Base-by-base conservation (phyloP, 53 echinoderm and acorn worm species). In the Hippasteria phrygiana region DNA sequence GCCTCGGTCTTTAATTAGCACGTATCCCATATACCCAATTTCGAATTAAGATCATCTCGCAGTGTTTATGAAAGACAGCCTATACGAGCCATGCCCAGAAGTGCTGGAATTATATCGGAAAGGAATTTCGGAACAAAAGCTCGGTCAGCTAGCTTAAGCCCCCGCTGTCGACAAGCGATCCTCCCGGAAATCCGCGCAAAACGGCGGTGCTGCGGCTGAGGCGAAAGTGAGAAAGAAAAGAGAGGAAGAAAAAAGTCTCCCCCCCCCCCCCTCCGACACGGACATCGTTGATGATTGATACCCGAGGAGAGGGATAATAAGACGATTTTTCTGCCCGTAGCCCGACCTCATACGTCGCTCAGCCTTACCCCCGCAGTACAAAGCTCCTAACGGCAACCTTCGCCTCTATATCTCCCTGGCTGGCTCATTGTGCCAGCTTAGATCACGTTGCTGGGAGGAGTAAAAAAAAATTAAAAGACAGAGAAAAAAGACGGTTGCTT, bases 261-360 rank as follows among this genome's bases (percentile, higher is more conserved):
- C 59, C 59, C 55, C 55, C 55, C 55, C 55, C 55, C 43, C 59
- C 79, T 62, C 45, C 29, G 40, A 64, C 82, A 82, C 50, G 82
- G 46, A 82, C 82, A 82, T 82, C 64, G 42, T 10, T 43, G 82
- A 82, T 82, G 82, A 87, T 87, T 87, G 87, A 74, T 73, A 87
- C 87, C 74, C 73, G 73, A 72, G 87, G 87, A 53, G 28, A 27
- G 73, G 51, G 74, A 87, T 73, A 87, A 71, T 73, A 87, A 87
- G 71, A 87, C 71, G 87, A 87, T 87, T 87, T 73, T 87, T 37
- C 87, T 74, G 65, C 87, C 87, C 24, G 74, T 53, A 87, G 74
- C 87, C 50, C 55, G 48, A 87, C 41, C 87, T 72, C 74, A 48
- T 74, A 87, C 71, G 74, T 73, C 74, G 87, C 87, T 73, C 87